Base-by-base conservation (phyloP, 2,888 invertebrate genomes). In the Drosophila kokeensis region DNA sequence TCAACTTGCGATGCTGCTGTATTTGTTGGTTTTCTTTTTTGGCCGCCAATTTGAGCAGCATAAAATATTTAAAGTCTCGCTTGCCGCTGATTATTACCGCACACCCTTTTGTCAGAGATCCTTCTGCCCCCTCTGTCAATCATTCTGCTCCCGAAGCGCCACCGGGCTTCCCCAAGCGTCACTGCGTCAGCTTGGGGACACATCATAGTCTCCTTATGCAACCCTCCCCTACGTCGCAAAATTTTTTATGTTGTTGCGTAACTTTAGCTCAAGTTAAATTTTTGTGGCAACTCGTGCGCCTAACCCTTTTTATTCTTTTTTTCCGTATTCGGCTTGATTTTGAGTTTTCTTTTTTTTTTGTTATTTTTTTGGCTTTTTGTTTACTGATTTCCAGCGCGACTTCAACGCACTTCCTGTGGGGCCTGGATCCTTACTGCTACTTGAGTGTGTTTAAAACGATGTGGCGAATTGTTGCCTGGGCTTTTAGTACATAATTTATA, bases 31-130 rank as follows among this genome's bases (percentile, higher is more conserved):
- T 54, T 36, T 68, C 71, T 69, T 78, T 61, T 73, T 79, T 69
- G 69, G 86, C 71, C 88, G 74, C 82, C 83, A 90, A 83, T 87
- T 87, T 87, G 81, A 81, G 74, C 74, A 72, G 79, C 81, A 83
- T 90, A 66, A 90, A 87, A 90, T 90, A 90, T 87, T 87, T 89
- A 87, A 87, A 85, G 81, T 79, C 86, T 88, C 83, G 86, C 83
- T 81, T 83, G 88, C 73, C 88, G 76, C 90, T 85, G 87, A 88
- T 87, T 87, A 90, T 87, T 81, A 88, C 80, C 73, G 68, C 73
- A 66, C 49, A 72, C 69, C 72, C 78, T 69, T 72, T 72, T 59
- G 58, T 11, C 24, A 8, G 2, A 24, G 45, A 48, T 45, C 40
- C 6, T 11, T 49, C 48, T n/a, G 50, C 32, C 30, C 32, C 11